phyloP scores from a whole-genome alignment of 1,140 invertebrate genomes.

The Pinna nobilis region DNA sequence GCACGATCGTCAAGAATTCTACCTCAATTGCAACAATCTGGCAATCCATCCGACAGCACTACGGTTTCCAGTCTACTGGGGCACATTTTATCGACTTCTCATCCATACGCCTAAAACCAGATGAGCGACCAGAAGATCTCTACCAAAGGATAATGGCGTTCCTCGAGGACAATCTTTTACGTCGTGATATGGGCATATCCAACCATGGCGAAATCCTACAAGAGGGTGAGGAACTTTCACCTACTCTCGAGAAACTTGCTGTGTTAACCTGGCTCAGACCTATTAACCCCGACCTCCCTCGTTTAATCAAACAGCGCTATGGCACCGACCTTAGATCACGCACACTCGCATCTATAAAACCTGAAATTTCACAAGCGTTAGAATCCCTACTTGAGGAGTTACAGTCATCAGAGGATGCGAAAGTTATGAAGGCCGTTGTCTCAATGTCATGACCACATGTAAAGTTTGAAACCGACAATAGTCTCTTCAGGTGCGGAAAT shows the following conservation, averaged over 20 bases:
- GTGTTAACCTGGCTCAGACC: constrained; percentile 43
- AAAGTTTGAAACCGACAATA: not conserved
- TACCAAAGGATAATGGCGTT: constrained; percentile 44
- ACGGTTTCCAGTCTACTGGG: constrained; percentile 34
- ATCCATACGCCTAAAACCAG: constrained; percentile 26
- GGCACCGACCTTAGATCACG: constrained; percentile 37
- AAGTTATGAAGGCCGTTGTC: constrained; percentile 5
- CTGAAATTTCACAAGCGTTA: constrained; percentile 42
- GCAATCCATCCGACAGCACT: constrained; percentile 38
- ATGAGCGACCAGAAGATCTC: constrained; percentile 43
- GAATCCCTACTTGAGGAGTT: constrained; percentile 38
- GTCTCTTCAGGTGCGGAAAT: not conserved
- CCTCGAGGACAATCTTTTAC: constrained; percentile 43
- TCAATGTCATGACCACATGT: not conserved
- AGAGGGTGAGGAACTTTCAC: constrained; percentile 36
- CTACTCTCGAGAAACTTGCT: constrained; percentile 38
- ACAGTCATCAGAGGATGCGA: not conserved
- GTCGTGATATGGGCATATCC: constrained; percentile 7
- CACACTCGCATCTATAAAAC: constrained; percentile 47
- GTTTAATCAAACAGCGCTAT: constrained; percentile 38
- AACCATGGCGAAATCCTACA: constrained; percentile 19
- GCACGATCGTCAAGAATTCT: constrained; percentile 40
- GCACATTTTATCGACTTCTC: constrained; percentile 46
- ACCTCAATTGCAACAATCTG: constrained; percentile 37
- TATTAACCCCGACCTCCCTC: constrained; percentile 36